phyloP scores from a whole-genome alignment of 1,140 invertebrate genomes.

The Nixonia krombeini region DNA sequence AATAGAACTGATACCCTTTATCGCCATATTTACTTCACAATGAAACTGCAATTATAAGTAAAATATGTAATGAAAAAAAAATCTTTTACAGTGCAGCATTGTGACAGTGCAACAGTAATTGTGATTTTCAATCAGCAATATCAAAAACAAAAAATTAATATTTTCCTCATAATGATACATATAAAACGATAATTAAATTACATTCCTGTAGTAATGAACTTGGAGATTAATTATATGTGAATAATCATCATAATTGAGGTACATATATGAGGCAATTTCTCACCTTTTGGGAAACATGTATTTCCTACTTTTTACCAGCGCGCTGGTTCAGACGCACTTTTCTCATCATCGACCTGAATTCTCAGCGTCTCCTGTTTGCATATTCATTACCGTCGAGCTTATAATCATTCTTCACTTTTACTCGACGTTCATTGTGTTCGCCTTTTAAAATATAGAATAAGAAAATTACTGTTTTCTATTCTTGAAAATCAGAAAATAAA shows the following conservation, averaged over 20 bases:
- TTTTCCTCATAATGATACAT: not conserved
- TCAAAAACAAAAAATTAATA: slow-evolving; percentile 3
- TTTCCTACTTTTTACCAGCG: slow-evolving; percentile 39
- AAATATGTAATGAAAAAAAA: no score
- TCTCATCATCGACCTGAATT: slow-evolving; percentile 48
- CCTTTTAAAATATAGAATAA: not conserved
- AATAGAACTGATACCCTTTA: no score
- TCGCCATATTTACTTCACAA: no score
- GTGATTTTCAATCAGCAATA: no score
- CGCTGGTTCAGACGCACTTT: slow-evolving; percentile 45
- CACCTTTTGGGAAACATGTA: slow-evolving; percentile 42
- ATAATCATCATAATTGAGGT: slow-evolving; percentile 10
- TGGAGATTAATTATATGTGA: not conserved
- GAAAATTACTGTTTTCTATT: no score
- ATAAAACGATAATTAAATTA: no score
- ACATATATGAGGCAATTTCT: slow-evolving; percentile 47
- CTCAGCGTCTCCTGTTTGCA: slow-evolving; percentile 41
- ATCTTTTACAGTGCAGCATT: no score
- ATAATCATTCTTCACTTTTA: slow-evolving; percentile 49
- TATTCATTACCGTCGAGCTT: slow-evolving; percentile 47
- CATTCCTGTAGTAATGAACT: no score
- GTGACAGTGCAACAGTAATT: no score
- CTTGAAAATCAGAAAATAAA: not conserved
- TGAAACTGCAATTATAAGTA: no score
- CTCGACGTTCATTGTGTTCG: slow-evolving; percentile 43